Percentiles rank a stretch among this genome's conserved stretches.
phyloP scores from a whole-genome alignment of 2,113 vertebrate species.

The Callorhinus ursinus region DNA sequence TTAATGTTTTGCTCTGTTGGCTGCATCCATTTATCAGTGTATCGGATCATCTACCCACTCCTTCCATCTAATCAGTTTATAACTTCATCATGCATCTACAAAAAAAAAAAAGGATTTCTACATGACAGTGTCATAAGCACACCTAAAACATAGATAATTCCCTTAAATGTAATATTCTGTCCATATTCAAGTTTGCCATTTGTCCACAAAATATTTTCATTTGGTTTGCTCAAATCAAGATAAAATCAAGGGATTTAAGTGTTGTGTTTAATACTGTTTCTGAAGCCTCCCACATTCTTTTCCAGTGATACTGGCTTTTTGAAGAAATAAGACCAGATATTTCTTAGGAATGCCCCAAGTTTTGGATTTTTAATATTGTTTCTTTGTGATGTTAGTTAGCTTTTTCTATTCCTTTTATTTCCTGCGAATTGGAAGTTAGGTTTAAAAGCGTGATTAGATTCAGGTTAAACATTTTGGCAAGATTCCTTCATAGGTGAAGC shows the following conservation, averaged over 20 bases:
- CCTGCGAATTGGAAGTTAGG: background rate
- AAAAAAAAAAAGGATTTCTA: background rate
- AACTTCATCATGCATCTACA: background rate
- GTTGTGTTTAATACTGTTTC: background rate
- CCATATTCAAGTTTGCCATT: background rate
- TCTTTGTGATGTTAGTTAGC: background rate
- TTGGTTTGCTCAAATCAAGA: background rate
- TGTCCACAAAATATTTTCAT: background rate
- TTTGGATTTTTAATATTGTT: background rate
- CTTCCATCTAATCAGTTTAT: background rate
- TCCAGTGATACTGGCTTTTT: background rate
- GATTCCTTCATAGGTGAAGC: background rate
- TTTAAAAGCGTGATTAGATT: conserved; percentile 24
- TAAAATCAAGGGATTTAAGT: background rate
- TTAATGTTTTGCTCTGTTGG: conserved; percentile 13
- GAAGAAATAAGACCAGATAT: background rate
- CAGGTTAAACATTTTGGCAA: background rate
- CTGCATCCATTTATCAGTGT: background rate
- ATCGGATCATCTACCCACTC: background rate
- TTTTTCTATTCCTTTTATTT: background rate
- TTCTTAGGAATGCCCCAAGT: background rate
- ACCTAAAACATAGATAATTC: background rate
- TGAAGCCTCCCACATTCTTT: background rate
- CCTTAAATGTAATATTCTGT: background rate
- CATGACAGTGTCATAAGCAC: background rate